Evolutionary conservation across 2,888 invertebrate species (phyloP).

Genomic region (Diarsia dahlii): DNA sequence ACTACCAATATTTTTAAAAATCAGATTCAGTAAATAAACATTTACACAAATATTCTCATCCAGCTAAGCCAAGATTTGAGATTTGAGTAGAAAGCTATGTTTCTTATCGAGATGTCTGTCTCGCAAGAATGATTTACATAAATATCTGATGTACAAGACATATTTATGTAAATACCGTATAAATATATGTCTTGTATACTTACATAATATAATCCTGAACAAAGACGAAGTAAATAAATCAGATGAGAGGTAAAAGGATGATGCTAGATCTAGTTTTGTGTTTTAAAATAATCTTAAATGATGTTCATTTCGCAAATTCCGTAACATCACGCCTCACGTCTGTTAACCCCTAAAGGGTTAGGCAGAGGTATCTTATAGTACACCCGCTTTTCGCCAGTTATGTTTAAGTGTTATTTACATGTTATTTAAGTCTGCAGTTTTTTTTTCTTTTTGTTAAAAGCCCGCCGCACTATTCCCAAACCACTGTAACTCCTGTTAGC

Average conservation of each 20-base stretch:
- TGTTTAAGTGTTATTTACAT: too few species aligned
- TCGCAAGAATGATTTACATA: conserved; percentile 59
- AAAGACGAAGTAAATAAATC: conserved; percentile 30
- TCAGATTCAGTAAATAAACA: conserved; percentile 40
- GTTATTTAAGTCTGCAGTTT: too few species aligned
- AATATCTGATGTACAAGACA: conserved; percentile 53
- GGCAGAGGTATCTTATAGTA: too few species aligned
- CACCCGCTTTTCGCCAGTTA: too few species aligned
- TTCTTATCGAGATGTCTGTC: conserved; percentile 55
- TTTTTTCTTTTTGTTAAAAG: too few species aligned
- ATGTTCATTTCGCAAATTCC: too few species aligned
- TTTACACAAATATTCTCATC: conserved; percentile 45
- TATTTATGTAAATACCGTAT: conserved; percentile 58
- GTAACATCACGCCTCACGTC: too few species aligned
- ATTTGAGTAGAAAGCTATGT: conserved; percentile 37
- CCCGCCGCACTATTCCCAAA: too few species aligned
- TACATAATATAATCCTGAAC: conserved; percentile 13
- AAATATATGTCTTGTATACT: conserved; percentile 34
- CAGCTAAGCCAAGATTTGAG: conserved; percentile 16
- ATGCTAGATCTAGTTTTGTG: neutral
- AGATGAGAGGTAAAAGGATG: conserved; percentile 33
- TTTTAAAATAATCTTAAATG: conserved; percentile 23
- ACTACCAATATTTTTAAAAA: conserved; percentile 7
- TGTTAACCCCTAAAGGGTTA: too few species aligned
- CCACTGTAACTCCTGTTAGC: too few species aligned